A percentile compares a stretch with the other conserved stretches of the same genome.
Conservation (phyloP, 1,140 invertebrate genomes). For the Cherax destructor region DNA sequence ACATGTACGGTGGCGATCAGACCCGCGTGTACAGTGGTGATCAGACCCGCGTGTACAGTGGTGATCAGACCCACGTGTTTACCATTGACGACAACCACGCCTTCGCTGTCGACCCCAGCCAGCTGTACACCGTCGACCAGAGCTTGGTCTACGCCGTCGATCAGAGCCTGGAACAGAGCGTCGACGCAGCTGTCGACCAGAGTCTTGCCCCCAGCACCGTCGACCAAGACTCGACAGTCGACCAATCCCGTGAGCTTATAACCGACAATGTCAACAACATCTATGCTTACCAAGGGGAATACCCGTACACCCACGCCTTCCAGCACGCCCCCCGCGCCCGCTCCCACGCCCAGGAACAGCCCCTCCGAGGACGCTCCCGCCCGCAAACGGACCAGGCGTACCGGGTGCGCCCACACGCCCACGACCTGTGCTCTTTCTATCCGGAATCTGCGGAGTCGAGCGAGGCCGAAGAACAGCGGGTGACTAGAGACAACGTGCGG, state of each 20-base stretch:
- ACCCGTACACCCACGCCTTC: conserved; percentile 7
- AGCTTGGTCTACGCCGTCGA: background rate
- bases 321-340: background rate
- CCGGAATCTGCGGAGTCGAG: conserved; percentile 50
- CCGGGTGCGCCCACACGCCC: too few species aligned
- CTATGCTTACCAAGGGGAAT: conserved; percentile 8
- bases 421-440: background rate
- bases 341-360: background rate
- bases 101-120: background rate
- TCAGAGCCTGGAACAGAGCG: background rate
- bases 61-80: conserved; percentile 8
- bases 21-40: background rate
- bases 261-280: background rate
- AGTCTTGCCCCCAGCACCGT: background rate
- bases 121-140: background rate
- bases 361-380: background rate
- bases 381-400: background rate
- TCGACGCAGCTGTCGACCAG: background rate
- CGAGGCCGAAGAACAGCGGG: conserved; percentile 31
- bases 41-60: conserved; percentile 1
- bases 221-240: background rate
- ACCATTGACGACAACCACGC: background rate
- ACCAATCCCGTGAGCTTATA: background rate
- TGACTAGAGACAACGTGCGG: conserved; percentile 34
- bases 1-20: conserved; percentile 7